These are phyloP conservation scores for Hippopotamus amphibius DNA, from an alignment of 2,113 vertebrate genomes.

Conservation along the genomic window DNA sequence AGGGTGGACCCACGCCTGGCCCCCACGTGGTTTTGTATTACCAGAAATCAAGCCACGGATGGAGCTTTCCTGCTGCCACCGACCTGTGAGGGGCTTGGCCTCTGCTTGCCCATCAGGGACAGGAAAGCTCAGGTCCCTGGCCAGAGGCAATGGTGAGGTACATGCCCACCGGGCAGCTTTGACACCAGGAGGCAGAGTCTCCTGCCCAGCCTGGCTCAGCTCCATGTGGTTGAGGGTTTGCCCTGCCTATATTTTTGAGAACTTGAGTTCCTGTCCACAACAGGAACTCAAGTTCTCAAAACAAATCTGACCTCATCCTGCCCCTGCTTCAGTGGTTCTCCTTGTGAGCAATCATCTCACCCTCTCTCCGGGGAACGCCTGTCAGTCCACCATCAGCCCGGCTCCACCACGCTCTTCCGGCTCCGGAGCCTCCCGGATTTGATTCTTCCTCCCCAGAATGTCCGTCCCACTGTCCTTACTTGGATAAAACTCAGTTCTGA, in stretches of 20 bases:
- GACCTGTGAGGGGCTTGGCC: background rate
- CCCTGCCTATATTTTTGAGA: background rate
- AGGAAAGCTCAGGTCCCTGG: background rate
- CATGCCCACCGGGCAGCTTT: too few relatives aligned
- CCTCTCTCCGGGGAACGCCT: background rate
- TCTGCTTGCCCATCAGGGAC: background rate
- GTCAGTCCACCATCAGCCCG: background rate
- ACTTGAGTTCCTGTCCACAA: background rate
- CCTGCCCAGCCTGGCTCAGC: background rate
- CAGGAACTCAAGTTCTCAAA: background rate
- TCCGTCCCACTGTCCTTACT: background rate
- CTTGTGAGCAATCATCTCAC: accelerated
- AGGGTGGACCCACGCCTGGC: background rate
- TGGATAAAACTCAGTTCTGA: background rate
- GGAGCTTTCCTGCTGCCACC: background rate
- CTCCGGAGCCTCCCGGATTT: background rate
- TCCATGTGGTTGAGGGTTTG: background rate
- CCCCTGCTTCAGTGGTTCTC: background rate
- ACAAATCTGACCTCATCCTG: background rate
- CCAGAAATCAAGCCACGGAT: background rate
- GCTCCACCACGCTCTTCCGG: accelerated
- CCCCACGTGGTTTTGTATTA: background rate
- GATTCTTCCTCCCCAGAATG: background rate
- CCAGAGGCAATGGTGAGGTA: background rate
- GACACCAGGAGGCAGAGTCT: background rate